Evolutionary conservation across 2,797 vertebrate genomes (phyloP).

Genomic region (Sitta carolinensis): DNA sequence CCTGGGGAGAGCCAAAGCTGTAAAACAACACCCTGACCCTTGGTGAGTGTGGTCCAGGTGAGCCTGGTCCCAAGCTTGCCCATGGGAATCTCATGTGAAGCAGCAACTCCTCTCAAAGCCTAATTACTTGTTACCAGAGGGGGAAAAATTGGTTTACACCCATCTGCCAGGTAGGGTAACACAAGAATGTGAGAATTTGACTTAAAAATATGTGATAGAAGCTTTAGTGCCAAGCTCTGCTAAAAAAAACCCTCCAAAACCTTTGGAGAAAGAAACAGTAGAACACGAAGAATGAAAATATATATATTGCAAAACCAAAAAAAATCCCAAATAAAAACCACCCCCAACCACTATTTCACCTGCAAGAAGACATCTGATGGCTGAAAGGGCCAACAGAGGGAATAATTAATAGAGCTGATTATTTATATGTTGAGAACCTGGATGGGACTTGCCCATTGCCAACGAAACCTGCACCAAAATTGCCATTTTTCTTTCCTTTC

Average conservation of each 20-base stretch:
- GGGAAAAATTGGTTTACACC: background rate
- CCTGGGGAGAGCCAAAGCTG: background rate
- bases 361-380: background rate
- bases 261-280: background rate
- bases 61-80: background rate
- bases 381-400: background rate
- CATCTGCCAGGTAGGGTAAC: background rate
- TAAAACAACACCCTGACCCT: background rate
- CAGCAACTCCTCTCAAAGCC: background rate
- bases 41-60: accelerated
- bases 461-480: background rate
- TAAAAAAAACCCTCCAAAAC: background rate
- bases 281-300: background rate
- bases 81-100: background rate
- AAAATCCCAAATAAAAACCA: background rate
- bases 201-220: background rate
- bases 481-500: background rate
- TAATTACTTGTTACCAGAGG: background rate
- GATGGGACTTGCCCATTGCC: background rate
- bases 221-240: background rate
- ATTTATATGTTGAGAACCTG: background rate
- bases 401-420: background rate
- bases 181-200: background rate
- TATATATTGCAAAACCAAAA: background rate
- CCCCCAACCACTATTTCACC: background rate